Percentiles rank a stretch among this genome's conserved stretches.
Conservation (phyloP, 2,797 vertebrate species). For the Darevskia mixta region DNA sequence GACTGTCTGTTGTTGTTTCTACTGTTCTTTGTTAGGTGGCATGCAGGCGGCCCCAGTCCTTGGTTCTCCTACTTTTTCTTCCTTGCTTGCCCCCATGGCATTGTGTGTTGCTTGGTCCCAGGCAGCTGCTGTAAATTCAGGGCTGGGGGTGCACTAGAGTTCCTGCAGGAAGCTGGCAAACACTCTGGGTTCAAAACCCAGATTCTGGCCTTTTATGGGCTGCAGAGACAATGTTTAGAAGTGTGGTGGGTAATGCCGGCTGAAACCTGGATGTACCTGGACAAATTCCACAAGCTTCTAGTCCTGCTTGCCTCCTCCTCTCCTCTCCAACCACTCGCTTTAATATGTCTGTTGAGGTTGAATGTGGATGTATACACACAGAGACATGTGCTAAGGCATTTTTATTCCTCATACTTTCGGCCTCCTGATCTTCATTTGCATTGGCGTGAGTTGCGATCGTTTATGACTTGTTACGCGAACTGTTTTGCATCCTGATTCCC, state of each 20-base stretch:
- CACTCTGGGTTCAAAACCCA: neutral
- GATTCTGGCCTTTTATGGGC: neutral
- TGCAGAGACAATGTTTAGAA: neutral
- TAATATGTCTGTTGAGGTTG: neutral
- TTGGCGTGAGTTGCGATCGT: neutral
- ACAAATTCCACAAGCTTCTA: neutral
- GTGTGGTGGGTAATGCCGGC: neutral
- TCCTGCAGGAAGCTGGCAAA: neutral
- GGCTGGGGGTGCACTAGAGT: neutral
- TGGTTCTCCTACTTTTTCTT: neutral
- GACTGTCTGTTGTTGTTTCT: too few species aligned
- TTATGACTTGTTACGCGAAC: neutral
- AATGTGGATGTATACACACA: too few species aligned
- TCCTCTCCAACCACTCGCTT: neutral
- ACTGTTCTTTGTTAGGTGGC: too few species aligned
- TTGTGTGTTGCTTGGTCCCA: neutral
- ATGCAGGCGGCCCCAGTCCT: accelerated
- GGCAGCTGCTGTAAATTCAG: neutral
- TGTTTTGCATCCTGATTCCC: neutral
- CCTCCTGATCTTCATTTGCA: neutral
- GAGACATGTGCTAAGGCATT: too few species aligned
- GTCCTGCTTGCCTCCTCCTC: too few species aligned
- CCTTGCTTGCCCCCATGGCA: neutral
- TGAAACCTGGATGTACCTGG: neutral
- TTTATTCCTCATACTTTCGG: neutral